phyloP scores from a whole-genome alignment of 2,797 vertebrate species.

The Zalophus californianus region DNA sequence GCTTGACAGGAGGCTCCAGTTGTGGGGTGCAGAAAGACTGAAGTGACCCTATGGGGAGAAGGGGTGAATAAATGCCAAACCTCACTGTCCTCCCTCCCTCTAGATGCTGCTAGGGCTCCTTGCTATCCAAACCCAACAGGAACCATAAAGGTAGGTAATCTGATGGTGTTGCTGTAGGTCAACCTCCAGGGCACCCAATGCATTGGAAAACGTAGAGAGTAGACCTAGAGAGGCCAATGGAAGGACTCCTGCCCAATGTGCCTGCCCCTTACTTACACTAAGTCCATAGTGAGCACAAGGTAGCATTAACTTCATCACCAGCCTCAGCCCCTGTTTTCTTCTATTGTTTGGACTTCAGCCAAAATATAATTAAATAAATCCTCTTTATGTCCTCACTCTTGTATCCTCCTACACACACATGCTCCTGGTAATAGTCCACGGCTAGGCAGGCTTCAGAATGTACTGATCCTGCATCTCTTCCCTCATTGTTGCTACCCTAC shows the following conservation, averaged over 20 bases:
- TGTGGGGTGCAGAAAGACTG: neutral
- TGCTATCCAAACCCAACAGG: neutral
- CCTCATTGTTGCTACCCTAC: neutral
- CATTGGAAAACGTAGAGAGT: neutral
- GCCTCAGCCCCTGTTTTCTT: neutral
- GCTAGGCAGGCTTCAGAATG: neutral
- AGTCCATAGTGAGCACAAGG: neutral
- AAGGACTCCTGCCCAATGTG: rapidly evolving
- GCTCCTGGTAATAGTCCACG: neutral
- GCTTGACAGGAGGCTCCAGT: neutral
- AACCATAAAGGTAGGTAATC: neutral
- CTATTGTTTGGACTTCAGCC: neutral
- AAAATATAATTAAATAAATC: neutral
- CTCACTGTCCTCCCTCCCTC: neutral
- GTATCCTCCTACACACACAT: too few species aligned
- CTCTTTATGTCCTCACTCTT: neutral
- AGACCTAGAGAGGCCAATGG: neutral
- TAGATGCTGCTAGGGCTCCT: neutral
- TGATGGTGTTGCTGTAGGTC: neutral
- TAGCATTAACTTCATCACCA: neutral
- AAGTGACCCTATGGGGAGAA: neutral
- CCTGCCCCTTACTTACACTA: rapidly evolving
- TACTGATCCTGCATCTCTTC: neutral
- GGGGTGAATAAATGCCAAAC: neutral
- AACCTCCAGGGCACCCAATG: neutral